phyloP scores from a whole-genome alignment of 2,797 vertebrate genomes.

The Pampus argenteus region DNA sequence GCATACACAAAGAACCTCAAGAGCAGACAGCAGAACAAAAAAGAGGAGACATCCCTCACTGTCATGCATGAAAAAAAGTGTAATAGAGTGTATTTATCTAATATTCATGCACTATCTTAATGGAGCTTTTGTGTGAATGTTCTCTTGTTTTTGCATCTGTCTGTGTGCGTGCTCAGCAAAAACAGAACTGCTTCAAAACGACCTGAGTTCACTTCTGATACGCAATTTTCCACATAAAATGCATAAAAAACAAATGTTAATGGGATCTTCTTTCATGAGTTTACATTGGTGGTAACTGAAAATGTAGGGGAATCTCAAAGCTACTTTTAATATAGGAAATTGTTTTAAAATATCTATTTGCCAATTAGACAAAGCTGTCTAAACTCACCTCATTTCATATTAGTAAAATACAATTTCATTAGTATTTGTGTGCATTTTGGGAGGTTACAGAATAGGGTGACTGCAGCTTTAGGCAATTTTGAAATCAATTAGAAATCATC shows the following conservation, averaged over 20 bases:
- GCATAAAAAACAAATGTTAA: constrained; percentile 32
- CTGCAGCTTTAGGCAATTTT: constrained; percentile 17
- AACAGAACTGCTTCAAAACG: constrained; percentile 21
- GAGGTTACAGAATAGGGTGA: not conserved
- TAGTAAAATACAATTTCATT: constrained; percentile 18
- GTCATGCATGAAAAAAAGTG: constrained; percentile 38
- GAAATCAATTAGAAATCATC: constrained; percentile 30
- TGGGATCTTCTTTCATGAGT: constrained; percentile 1
- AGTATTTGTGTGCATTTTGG: constrained; percentile 24
- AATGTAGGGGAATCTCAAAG: not conserved
- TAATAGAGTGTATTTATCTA: constrained; percentile 71
- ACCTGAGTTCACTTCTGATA: constrained; percentile 1
- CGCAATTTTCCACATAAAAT: constrained; percentile 12
- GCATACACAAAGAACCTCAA: constrained; percentile 29
- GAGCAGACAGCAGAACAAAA: constrained; percentile 36
- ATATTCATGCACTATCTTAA: constrained; percentile 73
- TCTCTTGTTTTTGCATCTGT: constrained; percentile 54
- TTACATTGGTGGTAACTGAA: not conserved
- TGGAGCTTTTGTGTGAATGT: constrained; percentile 63
- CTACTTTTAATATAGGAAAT: constrained; percentile 21
- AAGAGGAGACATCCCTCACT: constrained; percentile 41
- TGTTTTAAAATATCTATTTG: constrained; percentile 30
- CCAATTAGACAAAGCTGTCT: constrained; percentile 53
- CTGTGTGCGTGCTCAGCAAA: constrained; percentile 33
- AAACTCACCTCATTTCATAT: constrained; percentile 32